These are phyloP conservation scores for Anthopleura xanthogrammica DNA, from an alignment of 92 coral and sea anemone species.

Conservation along the genomic window DNA sequence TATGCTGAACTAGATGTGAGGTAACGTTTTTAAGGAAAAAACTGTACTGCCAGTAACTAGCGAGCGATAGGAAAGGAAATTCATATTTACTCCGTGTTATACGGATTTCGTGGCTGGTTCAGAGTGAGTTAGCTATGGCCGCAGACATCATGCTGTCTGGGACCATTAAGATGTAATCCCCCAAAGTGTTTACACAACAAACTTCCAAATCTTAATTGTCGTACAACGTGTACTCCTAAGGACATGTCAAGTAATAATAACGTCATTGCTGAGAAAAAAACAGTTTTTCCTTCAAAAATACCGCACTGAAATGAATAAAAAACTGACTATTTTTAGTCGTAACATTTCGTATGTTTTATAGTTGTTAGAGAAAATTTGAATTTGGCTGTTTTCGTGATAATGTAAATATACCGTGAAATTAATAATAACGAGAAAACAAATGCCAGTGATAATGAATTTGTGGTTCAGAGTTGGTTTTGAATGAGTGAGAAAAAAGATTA, in stretches of 20 bases:
- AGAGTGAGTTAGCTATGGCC: neutral
- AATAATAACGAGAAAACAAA: neutral
- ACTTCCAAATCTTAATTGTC: neutral
- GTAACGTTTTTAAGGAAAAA: too few species aligned
- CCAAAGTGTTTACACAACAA: neutral
- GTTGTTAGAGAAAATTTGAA: neutral
- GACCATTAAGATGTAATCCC: neutral
- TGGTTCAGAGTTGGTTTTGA: neutral
- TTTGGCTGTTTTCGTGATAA: neutral
- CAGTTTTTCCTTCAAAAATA: too few species aligned
- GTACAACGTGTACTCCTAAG: neutral
- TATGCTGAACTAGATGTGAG: too few species aligned
- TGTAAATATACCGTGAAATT: neutral
- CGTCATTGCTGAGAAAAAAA: too few species aligned
- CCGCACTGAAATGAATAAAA: neutral
- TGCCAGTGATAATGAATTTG: neutral
- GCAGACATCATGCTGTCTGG: neutral
- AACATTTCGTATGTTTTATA: neutral
- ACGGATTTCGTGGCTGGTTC: too few species aligned
- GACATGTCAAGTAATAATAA: neutral
- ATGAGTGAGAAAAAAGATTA: neutral
- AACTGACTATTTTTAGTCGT: neutral
- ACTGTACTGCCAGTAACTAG: too few species aligned
- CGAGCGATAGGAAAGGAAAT: too few species aligned
- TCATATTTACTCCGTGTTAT: too few species aligned